phyloP scores from a whole-genome alignment of 2,888 invertebrate species.

The Drosophila mayaguana region DNA sequence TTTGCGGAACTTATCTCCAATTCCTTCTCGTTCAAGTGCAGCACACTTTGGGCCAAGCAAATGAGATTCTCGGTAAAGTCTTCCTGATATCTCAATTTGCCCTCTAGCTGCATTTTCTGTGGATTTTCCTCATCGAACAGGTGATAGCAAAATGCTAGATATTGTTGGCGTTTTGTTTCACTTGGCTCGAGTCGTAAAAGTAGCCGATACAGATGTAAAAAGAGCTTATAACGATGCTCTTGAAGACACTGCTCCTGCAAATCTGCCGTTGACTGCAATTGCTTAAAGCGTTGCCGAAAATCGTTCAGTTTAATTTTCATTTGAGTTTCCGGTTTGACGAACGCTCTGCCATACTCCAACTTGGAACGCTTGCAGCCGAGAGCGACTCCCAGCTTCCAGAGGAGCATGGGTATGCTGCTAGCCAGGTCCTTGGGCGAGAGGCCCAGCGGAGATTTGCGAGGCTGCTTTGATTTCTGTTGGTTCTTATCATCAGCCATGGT shows the following conservation, averaged over 20 bases:
- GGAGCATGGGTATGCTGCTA: neutral
- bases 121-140: conserved; percentile 16
- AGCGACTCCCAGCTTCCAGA: neutral
- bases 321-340: neutral
- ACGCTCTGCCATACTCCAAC: neutral
- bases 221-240: conserved; percentile 23
- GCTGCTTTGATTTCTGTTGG: neutral
- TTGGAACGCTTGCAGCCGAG: conserved; percentile 1
- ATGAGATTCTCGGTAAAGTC: conserved; percentile 22
- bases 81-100: neutral
- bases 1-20: neutral
- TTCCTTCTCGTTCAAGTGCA: neutral
- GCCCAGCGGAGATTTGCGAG: neutral
- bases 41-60: neutral
- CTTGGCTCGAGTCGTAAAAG: conserved; percentile 20
- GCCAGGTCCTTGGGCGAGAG: neutral
- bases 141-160: conserved; percentile 29
- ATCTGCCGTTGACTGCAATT: neutral
- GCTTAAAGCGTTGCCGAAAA: conserved; percentile 26
- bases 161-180: neutral
- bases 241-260: neutral
- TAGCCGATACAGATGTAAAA: conserved; percentile 37
- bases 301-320: conserved; percentile 10
- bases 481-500: conserved; percentile 16
- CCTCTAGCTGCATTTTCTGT: neutral